A percentile compares a stretch with the other conserved stretches of the same genome.
Evolutionary conservation across 2,888 invertebrate genomes (phyloP).

Genomic region (Acronicta psi): DNA sequence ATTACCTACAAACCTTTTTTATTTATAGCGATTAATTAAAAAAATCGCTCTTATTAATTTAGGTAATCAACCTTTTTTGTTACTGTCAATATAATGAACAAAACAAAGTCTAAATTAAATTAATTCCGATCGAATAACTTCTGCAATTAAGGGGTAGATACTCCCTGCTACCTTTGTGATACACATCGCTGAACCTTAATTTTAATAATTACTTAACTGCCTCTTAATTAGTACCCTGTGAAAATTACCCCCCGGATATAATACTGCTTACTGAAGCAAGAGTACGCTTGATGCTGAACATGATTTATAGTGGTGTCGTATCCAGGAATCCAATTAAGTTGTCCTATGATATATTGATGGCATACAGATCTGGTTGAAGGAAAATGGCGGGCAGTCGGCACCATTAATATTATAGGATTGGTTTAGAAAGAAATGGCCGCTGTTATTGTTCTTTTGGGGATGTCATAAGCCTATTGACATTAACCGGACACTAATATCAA

Average conservation of each 20-base stretch:
- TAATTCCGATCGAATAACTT: background rate
- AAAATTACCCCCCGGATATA: constrained; percentile 32
- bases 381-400: constrained; percentile 6
- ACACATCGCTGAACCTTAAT: constrained; percentile 15
- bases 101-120: background rate
- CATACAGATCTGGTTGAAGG: background rate
- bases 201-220: constrained; percentile 28
- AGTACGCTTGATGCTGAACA: constrained; percentile 10
- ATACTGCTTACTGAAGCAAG: constrained; percentile 25
- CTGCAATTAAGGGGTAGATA: background rate
- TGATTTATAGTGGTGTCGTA: constrained; percentile 30
- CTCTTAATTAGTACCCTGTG: constrained; percentile 14
- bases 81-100: no score
- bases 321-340: constrained; percentile 42
- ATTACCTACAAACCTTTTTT: no score
- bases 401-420: background rate
- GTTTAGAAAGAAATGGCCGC: background rate
- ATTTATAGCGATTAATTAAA: no score
- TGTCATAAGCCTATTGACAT: no score
- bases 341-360: constrained; percentile 17
- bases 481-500: no score
- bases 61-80: no score
- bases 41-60: no score
- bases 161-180: background rate
- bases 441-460: no score